Evolutionary conservation across 2,888 invertebrate genomes (phyloP).

Genomic region (Patella ulyssiponensis): DNA sequence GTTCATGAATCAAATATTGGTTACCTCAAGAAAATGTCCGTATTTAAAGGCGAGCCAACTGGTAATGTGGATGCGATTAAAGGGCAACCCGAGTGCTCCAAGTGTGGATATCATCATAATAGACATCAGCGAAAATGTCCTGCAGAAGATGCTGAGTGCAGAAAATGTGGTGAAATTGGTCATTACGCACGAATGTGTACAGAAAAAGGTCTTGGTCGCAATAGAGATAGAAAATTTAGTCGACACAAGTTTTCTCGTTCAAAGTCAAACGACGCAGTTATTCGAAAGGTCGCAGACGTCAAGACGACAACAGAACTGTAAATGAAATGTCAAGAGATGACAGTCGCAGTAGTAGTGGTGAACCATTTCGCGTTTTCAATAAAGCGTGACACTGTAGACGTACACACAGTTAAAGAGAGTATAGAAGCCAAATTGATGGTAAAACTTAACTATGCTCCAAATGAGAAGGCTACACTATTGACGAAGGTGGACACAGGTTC

Average conservation of each 20-base stretch:
- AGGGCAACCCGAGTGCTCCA: neutral
- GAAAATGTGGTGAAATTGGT: neutral
- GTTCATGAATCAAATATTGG: constrained; percentile 1
- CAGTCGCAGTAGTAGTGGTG: too few relatives aligned
- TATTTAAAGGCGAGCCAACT: neutral
- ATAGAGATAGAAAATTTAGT: too few relatives aligned
- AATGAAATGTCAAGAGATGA: too few relatives aligned
- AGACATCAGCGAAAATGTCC: neutral
- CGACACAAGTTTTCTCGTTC: too few relatives aligned
- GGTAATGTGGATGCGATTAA: neutral
- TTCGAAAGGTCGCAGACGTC: too few relatives aligned
- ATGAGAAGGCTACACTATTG: neutral
- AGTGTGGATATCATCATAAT: neutral
- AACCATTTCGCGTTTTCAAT: too few relatives aligned
- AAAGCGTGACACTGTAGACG: too few relatives aligned
- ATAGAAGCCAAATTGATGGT: too few relatives aligned
- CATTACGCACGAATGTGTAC: neutral
- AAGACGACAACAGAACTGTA: too few relatives aligned
- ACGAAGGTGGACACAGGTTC: neutral
- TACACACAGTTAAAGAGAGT: too few relatives aligned
- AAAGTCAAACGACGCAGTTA: too few relatives aligned
- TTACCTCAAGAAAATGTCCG: neutral
- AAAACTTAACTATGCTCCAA: neutral
- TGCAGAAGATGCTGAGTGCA: neutral
- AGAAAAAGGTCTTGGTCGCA: neutral